Conservation (phyloP, 2,797 vertebrate genomes). For the Antrozous pallidus region DNA sequence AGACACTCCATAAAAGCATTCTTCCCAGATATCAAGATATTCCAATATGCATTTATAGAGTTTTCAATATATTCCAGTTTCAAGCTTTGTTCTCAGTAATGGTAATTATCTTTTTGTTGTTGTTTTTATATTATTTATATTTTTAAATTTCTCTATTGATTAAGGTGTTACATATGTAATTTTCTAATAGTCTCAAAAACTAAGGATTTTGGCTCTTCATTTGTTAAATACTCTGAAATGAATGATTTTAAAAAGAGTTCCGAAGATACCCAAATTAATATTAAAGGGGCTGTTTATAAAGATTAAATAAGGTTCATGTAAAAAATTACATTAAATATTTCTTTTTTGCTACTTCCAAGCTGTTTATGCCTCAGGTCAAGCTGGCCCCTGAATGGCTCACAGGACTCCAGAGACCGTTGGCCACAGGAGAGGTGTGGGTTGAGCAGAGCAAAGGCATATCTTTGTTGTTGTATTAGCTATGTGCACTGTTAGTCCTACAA, state of each 20-base stretch:
- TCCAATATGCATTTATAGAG: conserved; percentile 19
- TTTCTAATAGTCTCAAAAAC: not conserved
- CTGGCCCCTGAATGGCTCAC: rapidly evolving
- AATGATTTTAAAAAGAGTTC: not conserved
- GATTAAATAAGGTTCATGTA: not conserved
- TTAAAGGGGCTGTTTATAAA: not conserved
- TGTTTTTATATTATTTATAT: no score
- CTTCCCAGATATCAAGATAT: conserved; percentile 37
- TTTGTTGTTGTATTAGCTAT: not conserved
- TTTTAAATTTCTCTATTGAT: no score
- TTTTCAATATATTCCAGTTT: not conserved
- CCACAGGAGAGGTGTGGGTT: not conserved
- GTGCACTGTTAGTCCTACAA: rapidly evolving
- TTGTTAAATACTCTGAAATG: not conserved
- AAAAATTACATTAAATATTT: not conserved
- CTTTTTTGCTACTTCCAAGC: not conserved
- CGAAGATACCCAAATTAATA: conserved; percentile 34
- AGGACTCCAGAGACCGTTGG: rapidly evolving
- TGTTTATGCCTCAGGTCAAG: not conserved
- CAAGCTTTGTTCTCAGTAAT: conserved; percentile 38
- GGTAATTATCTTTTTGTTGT: not conserved
- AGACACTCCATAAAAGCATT: not conserved
- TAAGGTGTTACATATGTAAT: not conserved
- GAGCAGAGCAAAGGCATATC: not conserved
- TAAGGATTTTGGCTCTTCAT: not conserved